Evolutionary conservation across 2,888 invertebrate species (phyloP).

Genomic region (Chironomus tentans): DNA sequence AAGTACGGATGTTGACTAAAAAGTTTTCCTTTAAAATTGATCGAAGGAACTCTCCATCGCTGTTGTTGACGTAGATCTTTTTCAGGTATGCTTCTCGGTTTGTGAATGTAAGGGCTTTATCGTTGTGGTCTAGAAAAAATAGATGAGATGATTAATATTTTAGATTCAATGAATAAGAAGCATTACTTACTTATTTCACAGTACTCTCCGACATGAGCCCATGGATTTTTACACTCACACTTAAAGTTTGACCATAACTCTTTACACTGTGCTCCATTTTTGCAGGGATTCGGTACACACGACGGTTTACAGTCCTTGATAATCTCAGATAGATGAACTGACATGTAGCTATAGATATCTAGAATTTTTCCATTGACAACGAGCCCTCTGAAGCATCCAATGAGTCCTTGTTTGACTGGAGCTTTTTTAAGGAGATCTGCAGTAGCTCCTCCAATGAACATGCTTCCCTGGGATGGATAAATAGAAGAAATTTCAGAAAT

Average conservation of each 20-base stretch:
- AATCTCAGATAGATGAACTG: conserved; percentile 82
- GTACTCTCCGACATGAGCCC: conserved; percentile 83
- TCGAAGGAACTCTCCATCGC: conserved; percentile 48
- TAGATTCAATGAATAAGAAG: neutral
- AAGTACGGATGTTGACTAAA: conserved; percentile 82
- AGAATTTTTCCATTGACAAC: conserved; percentile 86
- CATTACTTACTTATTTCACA: conserved; percentile 80
- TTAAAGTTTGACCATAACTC: conserved; percentile 88
- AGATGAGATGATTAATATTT: neutral
- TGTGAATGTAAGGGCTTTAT: conserved; percentile 79
- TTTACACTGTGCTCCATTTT: conserved; percentile 82
- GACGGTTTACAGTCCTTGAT: conserved; percentile 90
- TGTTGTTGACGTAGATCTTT: conserved; percentile 57
- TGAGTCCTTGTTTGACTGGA: conserved; percentile 77
- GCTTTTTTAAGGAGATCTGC: conserved; percentile 72
- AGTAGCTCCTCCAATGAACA: conserved; percentile 89
- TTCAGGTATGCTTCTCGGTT: conserved; percentile 69
- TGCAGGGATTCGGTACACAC: conserved; percentile 88
- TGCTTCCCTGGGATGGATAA: conserved; percentile 53
- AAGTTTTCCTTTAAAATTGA: conserved; percentile 70
- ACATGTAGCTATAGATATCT: conserved; percentile 87
- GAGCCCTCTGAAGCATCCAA: conserved; percentile 87
- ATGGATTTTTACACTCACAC: conserved; percentile 84
- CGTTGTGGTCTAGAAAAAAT: conserved; percentile 75
- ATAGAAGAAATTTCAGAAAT: too few species aligned